phyloP scores from a whole-genome alignment of 2,113 vertebrate species.

The Coregonus clupeaformis region DNA sequence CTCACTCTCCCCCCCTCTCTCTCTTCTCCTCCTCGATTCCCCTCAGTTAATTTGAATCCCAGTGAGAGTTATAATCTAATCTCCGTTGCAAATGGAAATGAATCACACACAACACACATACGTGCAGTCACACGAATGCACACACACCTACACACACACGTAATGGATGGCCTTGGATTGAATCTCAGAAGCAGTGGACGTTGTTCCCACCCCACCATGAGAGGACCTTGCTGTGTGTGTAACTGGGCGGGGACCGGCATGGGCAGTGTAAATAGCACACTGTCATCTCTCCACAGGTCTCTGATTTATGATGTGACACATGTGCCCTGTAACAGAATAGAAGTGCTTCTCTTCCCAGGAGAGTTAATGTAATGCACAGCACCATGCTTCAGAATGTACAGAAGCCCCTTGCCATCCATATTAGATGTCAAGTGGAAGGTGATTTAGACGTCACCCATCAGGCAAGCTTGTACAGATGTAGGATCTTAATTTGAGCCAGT shows the following conservation, averaged over 20 bases:
- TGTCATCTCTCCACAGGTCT: conserved; percentile 16
- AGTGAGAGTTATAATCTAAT: conserved; percentile 25
- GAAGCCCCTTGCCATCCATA: background rate
- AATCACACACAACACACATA: background rate
- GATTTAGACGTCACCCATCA: background rate
- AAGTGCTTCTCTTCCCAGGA: conserved; percentile 31
- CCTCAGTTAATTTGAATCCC: conserved; percentile 21
- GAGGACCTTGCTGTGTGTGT: background rate
- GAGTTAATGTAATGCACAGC: conserved; percentile 9
- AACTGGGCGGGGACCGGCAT: background rate
- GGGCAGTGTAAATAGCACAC: conserved; percentile 9
- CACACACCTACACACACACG: background rate
- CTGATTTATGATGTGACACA: conserved; percentile 29
- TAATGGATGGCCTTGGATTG: background rate
- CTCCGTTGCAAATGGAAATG: background rate
- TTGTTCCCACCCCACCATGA: background rate
- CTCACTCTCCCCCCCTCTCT: background rate
- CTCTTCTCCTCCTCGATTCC: background rate
- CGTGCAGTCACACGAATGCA: no score
- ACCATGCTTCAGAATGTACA: background rate
- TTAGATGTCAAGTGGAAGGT: background rate
- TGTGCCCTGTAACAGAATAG: conserved; percentile 17
- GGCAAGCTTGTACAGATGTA: conserved; percentile 20
- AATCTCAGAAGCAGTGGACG: no score
- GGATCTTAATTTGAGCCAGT: no score